Conservation (phyloP, 2,888 invertebrate species). For the Chloroclystis v-ata region DNA sequence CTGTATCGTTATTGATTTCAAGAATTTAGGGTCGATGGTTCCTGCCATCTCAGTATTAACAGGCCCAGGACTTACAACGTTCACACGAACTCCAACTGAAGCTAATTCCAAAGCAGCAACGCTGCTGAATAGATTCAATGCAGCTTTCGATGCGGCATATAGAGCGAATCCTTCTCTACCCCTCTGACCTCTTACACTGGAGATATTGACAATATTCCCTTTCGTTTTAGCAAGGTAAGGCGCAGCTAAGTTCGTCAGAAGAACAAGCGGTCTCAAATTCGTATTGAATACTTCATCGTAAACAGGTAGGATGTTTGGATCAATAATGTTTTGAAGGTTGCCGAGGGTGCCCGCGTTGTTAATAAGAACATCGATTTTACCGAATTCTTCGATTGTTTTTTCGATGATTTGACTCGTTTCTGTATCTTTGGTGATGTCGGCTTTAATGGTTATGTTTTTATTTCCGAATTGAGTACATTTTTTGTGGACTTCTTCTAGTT, state of each 20-base stretch:
- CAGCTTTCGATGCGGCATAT: slow-evolving; percentile 85
- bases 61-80: slow-evolving; percentile 85
- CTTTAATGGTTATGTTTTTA: slow-evolving; percentile 32
- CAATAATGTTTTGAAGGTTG: slow-evolving; percentile 22
- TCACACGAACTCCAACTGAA: slow-evolving; percentile 79
- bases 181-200: slow-evolving; percentile 33
- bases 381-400: slow-evolving; percentile 37
- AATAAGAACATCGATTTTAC: slow-evolving; percentile 42
- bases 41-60: slow-evolving; percentile 53
- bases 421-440: slow-evolving; percentile 39
- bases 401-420: slow-evolving; percentile 33
- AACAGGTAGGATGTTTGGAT: slow-evolving; percentile 30
- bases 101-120: slow-evolving; percentile 82
- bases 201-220: slow-evolving; percentile 48
- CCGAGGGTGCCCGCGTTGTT: slow-evolving; percentile 44
- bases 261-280: slow-evolving; percentile 38
- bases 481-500: slow-evolving; percentile 31
- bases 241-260: slow-evolving; percentile 35
- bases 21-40: slow-evolving; percentile 1
- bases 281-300: slow-evolving; percentile 40
- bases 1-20: slow-evolving; percentile 13
- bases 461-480: slow-evolving; percentile 31
- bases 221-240: slow-evolving; percentile 40
- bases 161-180: slow-evolving; percentile 3
- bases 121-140: slow-evolving; percentile 84